These are phyloP conservation scores for Channa maculata DNA, from an alignment of 2,113 vertebrate species.

Conservation along the genomic window DNA sequence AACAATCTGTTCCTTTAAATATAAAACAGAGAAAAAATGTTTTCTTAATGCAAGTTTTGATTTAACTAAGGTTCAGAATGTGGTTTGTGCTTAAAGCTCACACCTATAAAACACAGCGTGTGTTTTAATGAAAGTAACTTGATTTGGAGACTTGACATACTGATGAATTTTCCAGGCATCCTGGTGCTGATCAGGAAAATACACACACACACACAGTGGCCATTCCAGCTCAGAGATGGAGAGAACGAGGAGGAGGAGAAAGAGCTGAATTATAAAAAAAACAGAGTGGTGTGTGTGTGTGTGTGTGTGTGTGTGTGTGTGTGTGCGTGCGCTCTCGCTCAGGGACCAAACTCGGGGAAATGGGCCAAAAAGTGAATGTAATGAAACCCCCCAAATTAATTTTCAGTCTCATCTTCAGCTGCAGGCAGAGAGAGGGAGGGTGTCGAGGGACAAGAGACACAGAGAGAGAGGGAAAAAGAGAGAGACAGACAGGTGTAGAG, in stretches of 20 bases:
- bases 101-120: background rate
- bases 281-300: no score
- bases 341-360: constrained; percentile 80
- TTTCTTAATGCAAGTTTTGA: no score
- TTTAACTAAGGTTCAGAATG: no score
- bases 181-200: constrained; percentile 31
- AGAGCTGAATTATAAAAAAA: no score
- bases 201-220: constrained; percentile 7
- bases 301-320: no score
- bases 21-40: no score
- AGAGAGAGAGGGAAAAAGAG: constrained; percentile 3
- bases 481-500: background rate
- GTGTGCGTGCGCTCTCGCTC: constrained; percentile 28
- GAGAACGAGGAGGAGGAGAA: no score
- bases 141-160: constrained; percentile 24
- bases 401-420: constrained; percentile 81
- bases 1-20: no score
- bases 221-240: no score
- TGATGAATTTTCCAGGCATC: constrained; percentile 36
- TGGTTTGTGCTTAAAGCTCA: no score
- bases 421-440: constrained; percentile 57
- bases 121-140: constrained; percentile 3
- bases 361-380: constrained; percentile 82
- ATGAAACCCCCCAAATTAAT: constrained; percentile 82
- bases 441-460: constrained; percentile 7